phyloP scores from a whole-genome alignment of 2,113 vertebrate species.

The Rhinogobius similis region DNA sequence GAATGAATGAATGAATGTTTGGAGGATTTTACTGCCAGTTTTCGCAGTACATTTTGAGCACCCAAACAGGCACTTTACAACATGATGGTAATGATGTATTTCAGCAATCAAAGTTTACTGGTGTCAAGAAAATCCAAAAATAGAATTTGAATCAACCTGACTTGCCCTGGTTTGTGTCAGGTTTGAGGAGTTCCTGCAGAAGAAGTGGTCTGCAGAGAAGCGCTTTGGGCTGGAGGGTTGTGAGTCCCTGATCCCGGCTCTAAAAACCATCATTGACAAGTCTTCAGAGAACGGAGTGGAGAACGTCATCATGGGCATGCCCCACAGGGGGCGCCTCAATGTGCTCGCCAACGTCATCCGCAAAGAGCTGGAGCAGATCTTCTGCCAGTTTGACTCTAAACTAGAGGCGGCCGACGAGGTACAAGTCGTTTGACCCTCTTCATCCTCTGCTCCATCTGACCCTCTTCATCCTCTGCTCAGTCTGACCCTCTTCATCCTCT shows the following conservation, averaged over 20 bases:
- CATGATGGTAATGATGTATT: too few relatives aligned
- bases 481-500: too few relatives aligned
- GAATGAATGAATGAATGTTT: too few relatives aligned
- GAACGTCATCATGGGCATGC: conserved; percentile 98
- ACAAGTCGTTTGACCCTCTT: conserved; percentile 23
- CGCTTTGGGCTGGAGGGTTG: conserved; percentile 97
- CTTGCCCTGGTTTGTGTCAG: conserved; percentile 60
- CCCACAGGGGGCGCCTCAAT: conserved; percentile 96
- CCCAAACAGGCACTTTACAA: too few relatives aligned
- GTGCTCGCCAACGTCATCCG: conserved; percentile 96
- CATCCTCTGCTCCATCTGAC: background rate
- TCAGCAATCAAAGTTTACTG: too few relatives aligned
- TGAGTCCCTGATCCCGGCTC: conserved; percentile 93
- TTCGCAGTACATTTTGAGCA: too few relatives aligned
- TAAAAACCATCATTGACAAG: conserved; percentile 97
- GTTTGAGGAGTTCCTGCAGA: conserved; percentile 97
- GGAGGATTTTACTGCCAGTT: too few relatives aligned
- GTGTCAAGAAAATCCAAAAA: too few relatives aligned
- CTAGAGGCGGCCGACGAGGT: conserved; percentile 97
- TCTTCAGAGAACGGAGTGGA: conserved; percentile 94
- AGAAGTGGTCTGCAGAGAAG: conserved; percentile 98
- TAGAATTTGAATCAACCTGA: too few relatives aligned
- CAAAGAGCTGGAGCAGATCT: conserved; percentile 97
- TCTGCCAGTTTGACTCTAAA: conserved; percentile 98
- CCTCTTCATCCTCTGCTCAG: too few relatives aligned